Conservation (phyloP, 2,797 vertebrate species). For the Thripadectes ignobilis region DNA sequence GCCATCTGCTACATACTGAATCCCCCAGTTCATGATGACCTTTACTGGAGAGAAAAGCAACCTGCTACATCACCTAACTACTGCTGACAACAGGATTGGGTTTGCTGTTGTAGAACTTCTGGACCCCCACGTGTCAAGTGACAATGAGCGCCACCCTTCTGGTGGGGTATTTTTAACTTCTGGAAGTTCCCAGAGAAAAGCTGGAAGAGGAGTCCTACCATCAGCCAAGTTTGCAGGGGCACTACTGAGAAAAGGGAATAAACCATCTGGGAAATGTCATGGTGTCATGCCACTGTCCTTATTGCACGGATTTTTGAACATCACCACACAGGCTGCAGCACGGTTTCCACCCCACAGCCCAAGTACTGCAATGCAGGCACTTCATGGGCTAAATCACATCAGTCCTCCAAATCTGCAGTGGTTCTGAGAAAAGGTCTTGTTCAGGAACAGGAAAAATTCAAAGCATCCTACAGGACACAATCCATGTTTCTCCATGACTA, state of each 20-base stretch:
- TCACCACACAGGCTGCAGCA: rapidly evolving
- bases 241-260: not conserved
- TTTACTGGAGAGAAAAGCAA: not conserved
- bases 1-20: not conserved
- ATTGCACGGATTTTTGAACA: not conserved
- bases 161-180: not conserved
- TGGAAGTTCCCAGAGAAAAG: not conserved
- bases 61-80: not conserved
- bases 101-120: not conserved
- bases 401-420: not conserved
- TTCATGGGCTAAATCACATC: not conserved
- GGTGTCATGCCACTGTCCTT: not conserved
- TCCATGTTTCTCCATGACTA: not conserved
- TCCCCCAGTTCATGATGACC: not conserved
- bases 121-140: rapidly evolving
- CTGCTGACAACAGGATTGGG: not conserved
- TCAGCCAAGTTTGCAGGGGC: not conserved
- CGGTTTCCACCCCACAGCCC: not conserved
- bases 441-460: not conserved
- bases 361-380: not conserved
- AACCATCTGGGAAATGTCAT: not conserved
- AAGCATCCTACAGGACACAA: not conserved
- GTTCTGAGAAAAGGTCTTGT: not conserved
- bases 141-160: not conserved
- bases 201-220: not conserved